A percentile compares a stretch with the other conserved stretches of the same genome.
phyloP scores from a whole-genome alignment of 2,888 invertebrate species.

The Pheosia gnoma region DNA sequence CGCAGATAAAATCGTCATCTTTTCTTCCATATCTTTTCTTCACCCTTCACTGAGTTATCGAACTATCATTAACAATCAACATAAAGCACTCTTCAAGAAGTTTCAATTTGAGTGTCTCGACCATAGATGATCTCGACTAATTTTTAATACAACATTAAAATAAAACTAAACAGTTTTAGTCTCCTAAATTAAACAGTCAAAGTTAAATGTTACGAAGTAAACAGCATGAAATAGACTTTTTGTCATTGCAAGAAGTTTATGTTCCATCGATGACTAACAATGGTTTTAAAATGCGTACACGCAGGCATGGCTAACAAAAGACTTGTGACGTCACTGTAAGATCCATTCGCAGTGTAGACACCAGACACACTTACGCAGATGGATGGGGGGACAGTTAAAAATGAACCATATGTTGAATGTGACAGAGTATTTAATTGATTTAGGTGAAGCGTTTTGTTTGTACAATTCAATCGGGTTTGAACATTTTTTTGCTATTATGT shows the following conservation, averaged over 20 bases:
- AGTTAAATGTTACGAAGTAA: conserved; percentile 21
- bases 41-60: too few species aligned
- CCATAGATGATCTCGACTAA: too few species aligned
- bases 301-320: conserved; percentile 8
- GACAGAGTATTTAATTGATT: neutral
- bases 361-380: conserved; percentile 27
- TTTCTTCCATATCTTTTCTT: too few species aligned
- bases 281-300: conserved; percentile 36
- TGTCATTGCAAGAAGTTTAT: conserved; percentile 22
- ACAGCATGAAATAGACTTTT: conserved; percentile 25
- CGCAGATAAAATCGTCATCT: too few species aligned
- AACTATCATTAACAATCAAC: too few species aligned
- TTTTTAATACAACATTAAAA: too few species aligned
- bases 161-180: neutral
- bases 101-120: too few species aligned
- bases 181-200: neutral
- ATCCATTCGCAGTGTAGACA: conserved; percentile 28
- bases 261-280: conserved; percentile 26
- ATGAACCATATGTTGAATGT: conserved; percentile 1
- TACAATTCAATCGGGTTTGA: neutral
- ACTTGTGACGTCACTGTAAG: neutral
- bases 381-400: conserved; percentile 5
- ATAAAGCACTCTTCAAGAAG: too few species aligned
- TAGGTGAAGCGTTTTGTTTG: neutral
- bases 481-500: neutral